phyloP scores from a whole-genome alignment of 37 sponge, comb jelly and placozoan species.

The Ianthella basta region DNA sequence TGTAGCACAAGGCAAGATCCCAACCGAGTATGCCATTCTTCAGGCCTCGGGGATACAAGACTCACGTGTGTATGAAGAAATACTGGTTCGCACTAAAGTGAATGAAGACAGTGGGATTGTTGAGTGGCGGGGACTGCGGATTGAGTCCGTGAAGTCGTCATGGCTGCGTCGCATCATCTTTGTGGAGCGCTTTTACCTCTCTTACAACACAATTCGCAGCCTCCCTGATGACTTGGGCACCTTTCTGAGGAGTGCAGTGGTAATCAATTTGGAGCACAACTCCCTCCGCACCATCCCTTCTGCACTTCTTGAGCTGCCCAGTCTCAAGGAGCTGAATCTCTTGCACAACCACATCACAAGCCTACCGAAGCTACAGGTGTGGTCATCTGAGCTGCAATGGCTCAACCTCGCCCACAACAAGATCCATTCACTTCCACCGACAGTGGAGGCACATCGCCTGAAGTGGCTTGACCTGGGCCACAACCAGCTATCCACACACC shows the following conservation, averaged over 20 bases:
- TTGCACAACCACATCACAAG: constrained; percentile 43
- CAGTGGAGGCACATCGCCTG: constrained; percentile 25
- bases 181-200: constrained; percentile 65
- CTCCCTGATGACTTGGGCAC: constrained; percentile 63
- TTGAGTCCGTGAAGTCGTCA: constrained; percentile 47
- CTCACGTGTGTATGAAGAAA: constrained; percentile 57
- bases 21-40: constrained; percentile 55
- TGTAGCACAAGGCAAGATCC: constrained; percentile 35
- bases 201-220: constrained; percentile 64
- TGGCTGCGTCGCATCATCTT: constrained; percentile 79
- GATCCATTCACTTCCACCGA: constrained; percentile 32
- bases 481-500: constrained; percentile 34
- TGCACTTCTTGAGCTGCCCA: constrained; percentile 42
- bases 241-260: constrained; percentile 56
- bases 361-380: background rate
- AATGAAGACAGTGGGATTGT: constrained; percentile 63
- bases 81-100: constrained; percentile 78
- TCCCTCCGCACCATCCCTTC: constrained; percentile 30
- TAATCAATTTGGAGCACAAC: constrained; percentile 28
- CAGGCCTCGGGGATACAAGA: background rate
- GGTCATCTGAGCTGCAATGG: constrained; percentile 37
- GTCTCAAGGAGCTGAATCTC: constrained; percentile 40
- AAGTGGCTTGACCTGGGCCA: constrained; percentile 43
- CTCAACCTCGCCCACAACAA: constrained; percentile 58
- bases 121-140: constrained; percentile 74